Conservation (phyloP, 2,113 vertebrate species). For the Acanthochromis polyacanthus region DNA sequence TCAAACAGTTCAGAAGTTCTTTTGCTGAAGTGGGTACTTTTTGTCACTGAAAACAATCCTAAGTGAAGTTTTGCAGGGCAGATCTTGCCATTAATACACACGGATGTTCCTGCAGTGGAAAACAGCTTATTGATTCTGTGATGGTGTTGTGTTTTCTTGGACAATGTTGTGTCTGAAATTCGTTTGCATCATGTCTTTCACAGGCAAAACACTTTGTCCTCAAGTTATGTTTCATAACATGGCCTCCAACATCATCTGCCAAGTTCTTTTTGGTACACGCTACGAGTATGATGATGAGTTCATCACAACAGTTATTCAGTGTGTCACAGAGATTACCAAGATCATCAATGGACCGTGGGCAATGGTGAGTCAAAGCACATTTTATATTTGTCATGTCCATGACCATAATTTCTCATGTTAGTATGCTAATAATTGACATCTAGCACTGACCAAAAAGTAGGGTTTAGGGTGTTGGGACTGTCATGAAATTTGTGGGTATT, state of each 20-base stretch:
- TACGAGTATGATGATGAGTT: conserved; percentile 77
- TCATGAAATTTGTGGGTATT: too few species aligned
- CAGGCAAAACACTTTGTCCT: conserved; percentile 63
- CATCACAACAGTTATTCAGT: conserved; percentile 63
- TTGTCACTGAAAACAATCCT: too few species aligned
- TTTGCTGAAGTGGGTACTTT: too few species aligned
- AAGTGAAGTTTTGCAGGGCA: too few species aligned
- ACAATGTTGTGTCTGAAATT: background rate
- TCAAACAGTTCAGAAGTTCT: too few species aligned
- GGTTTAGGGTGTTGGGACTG: too few species aligned
- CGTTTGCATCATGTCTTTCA: background rate
- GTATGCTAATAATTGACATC: too few species aligned
- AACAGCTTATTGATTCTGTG: too few species aligned
- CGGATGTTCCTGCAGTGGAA: too few species aligned
- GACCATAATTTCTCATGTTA: too few species aligned
- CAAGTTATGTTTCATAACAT: conserved; percentile 73
- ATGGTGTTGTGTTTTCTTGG: background rate
- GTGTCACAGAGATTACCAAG: conserved; percentile 61
- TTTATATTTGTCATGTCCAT: background rate
- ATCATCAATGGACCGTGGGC: conserved; percentile 74
- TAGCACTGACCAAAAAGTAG: too few species aligned
- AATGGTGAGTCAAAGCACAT: conserved; percentile 66
- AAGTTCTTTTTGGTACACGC: conserved; percentile 78
- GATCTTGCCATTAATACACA: too few species aligned
- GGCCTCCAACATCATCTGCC: conserved; percentile 84